Conservation (phyloP, 2,113 vertebrate species). For the Phalacrocorax brasilianus region DNA sequence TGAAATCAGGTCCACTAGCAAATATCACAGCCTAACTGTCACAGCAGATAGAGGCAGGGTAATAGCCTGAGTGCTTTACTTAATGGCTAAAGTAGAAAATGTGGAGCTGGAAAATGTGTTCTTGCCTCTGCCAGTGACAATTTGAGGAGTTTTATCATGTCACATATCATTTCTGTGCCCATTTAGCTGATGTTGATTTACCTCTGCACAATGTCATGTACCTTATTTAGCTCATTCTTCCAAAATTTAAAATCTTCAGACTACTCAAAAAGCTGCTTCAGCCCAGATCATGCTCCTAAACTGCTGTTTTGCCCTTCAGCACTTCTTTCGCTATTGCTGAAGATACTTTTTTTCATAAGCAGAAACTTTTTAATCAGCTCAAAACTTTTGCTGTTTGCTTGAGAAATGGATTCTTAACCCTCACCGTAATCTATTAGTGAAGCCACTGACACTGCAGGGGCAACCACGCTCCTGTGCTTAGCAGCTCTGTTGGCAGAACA, state of each 20-base stretch:
- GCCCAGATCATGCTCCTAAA: neutral
- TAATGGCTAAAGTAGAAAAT: neutral
- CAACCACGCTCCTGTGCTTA: neutral
- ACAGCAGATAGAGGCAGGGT: neutral
- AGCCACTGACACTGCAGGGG: neutral
- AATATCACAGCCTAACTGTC: neutral
- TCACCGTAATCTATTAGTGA: neutral
- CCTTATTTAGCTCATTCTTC: neutral
- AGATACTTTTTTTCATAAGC: neutral
- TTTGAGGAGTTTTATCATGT: neutral
- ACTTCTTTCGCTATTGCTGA: neutral
- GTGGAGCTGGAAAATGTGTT: neutral
- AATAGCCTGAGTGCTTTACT: neutral
- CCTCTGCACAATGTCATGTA: accelerated
- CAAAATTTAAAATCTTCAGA: neutral
- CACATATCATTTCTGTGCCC: neutral
- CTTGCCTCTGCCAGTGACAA: neutral
- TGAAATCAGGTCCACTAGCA: neutral
- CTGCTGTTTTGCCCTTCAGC: neutral
- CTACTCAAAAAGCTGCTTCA: neutral
- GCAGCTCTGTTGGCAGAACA: neutral
- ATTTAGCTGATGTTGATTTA: neutral
- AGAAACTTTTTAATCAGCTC: neutral
- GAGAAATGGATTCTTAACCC: neutral
- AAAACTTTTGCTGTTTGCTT: neutral